Conservation (phyloP, 2,888 invertebrate species). For the Globia sparganii region DNA sequence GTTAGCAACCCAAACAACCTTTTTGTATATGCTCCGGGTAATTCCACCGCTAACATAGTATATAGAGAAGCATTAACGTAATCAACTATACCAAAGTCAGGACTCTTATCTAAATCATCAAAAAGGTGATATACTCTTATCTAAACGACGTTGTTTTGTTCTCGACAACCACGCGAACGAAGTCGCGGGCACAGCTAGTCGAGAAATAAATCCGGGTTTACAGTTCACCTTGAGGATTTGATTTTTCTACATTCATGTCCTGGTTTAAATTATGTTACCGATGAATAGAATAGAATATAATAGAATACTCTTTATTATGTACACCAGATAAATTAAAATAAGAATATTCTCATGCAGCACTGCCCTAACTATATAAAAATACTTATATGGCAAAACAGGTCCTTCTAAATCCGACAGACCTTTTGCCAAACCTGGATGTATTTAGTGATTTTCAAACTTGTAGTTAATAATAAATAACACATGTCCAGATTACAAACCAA, state of each 20-base stretch:
- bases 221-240: background rate
- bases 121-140: too few relatives aligned
- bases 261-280: background rate
- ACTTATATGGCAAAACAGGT: background rate
- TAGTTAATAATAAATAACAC: background rate
- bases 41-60: too few relatives aligned
- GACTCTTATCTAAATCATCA: too few relatives aligned
- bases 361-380: background rate
- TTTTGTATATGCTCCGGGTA: too few relatives aligned
- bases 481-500: constrained; percentile 13
- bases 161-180: too few relatives aligned
- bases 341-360: background rate
- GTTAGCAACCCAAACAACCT: too few relatives aligned
- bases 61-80: too few relatives aligned
- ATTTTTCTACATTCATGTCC: background rate
- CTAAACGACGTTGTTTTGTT: too few relatives aligned
- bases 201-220: background rate
- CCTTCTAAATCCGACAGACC: background rate
- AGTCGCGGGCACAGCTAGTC: background rate
- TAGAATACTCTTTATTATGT: too few relatives aligned
- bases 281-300: too few relatives aligned
- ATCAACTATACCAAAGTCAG: too few relatives aligned
- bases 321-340: too few relatives aligned
- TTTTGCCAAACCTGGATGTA: background rate
- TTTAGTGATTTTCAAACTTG: background rate